These are phyloP conservation scores for Sylvia borin DNA, from an alignment of 2,797 vertebrate species.

Conservation along the genomic window DNA sequence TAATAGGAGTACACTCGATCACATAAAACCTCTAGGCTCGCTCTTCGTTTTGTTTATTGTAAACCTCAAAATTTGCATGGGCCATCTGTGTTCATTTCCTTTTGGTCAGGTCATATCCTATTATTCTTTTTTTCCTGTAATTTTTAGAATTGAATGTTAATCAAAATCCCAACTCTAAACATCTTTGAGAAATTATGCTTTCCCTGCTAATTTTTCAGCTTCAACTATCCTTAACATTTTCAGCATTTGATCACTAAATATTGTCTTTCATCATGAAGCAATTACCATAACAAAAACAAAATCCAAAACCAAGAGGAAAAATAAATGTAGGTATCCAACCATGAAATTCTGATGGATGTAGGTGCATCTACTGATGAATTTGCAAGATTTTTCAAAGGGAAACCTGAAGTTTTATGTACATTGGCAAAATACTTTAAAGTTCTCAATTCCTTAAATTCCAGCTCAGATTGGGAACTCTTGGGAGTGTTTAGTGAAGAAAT, in stretches of 20 bases:
- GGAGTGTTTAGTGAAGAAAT: not conserved
- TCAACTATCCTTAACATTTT: not conserved
- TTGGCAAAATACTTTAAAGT: not conserved
- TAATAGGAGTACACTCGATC: not conserved
- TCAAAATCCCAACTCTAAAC: not conserved
- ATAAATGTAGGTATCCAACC: not conserved
- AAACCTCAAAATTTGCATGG: not conserved
- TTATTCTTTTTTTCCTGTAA: not conserved
- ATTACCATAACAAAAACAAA: not conserved
- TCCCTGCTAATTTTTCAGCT: not conserved
- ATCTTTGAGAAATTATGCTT: not conserved
- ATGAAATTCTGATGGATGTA: not conserved
- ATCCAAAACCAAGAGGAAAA: not conserved
- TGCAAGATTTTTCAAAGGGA: not conserved
- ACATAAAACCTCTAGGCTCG: not conserved
- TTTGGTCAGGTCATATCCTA: not conserved
- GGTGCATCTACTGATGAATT: not conserved
- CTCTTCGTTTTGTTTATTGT: not conserved
- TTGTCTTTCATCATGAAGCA: not conserved
- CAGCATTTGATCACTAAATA: not conserved
- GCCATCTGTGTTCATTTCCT: not conserved
- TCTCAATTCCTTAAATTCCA: not conserved
- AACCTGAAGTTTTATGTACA: not conserved
- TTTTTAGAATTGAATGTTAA: not conserved
- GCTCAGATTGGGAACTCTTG: not conserved